Base-by-base conservation (phyloP, 2,888 invertebrate genomes). In the Willowsia nigromaculata region DNA sequence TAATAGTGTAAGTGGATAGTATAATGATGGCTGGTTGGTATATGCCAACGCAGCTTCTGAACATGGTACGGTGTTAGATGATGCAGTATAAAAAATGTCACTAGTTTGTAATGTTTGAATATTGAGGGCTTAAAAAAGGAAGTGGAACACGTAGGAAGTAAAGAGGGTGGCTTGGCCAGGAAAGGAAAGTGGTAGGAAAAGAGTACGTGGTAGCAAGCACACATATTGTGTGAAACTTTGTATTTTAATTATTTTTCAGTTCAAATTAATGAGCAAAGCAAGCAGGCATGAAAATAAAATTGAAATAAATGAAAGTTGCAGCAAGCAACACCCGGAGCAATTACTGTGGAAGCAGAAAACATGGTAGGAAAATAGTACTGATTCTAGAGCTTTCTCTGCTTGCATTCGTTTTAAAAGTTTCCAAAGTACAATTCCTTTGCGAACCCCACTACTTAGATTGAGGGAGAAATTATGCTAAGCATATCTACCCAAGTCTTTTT, bases 191-290 rank as follows among this genome's bases (percentile, higher is more conserved):
- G 56, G 59, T 33, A 22, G 37, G 40, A 9, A 37, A 7, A 68
- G 9, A 18, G 40, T n/a, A n/a, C n/a, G n/a, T n/a, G 30, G 11
- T 43, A 43, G 13, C 43, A 43, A 13, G 1, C 30, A 50, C 2
- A 18, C 25, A 7, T 22, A 22, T 6, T 40, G 33, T 71, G 56
- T 18, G 40, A 81, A 85, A 85, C 84, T 85, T 74, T 74, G 74
- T 71, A 71, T 74, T 85, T 85, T 85, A 85, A 85, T 85, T 85
- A 85, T 85, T 71, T 74, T 85, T 85, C 53, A 27, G 84, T n/a
- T 40, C 56, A 85, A 85, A 85, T 85, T 85, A 85, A 85, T 85
- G 84, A 85, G 84, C 15, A 27, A n/a, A 56, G 43, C 74, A 47
- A 56, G n/a, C 53, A 85, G 56, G 84, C 84, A 85, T 71, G 74